Base-by-base conservation (phyloP, 2,888 invertebrate species). In the Drosophila limbata region DNA sequence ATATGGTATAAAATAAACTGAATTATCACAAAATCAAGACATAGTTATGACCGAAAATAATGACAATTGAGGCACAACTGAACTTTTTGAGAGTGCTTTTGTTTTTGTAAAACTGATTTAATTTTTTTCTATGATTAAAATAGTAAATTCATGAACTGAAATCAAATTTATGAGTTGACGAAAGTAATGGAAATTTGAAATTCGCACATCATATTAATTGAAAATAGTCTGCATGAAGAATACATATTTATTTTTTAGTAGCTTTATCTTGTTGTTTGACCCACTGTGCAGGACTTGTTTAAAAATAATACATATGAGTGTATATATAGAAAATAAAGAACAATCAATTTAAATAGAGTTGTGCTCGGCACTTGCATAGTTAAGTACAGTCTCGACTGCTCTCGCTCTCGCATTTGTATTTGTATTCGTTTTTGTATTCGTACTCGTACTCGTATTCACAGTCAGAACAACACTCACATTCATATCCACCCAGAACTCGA, bases 341-440 rank as follows among this genome's bases (percentile, higher is more conserved):
- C 72, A 84, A 85, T 87, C 75, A 87, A 82, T 87, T 79, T 65
- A 75, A 87, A 87, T 77, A 76, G 77, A 84, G 80, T 75, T 80
- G 59, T 68, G 71, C 65, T 64, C 62, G 62, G 67, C 71, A 80
- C 70, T 77, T 75, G 71, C 71, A 77, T 77, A 72, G 67, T 55
- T 70, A 84, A 87, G 83, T 84, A 84, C 83, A 84, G 83, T 87
- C 66, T 68, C 85, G 82, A 53, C 44, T 66, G 74, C 65, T 69
- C 61, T 69, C 65, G 35, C 42, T 9, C 52, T 21, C 45, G 4
- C 33, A 8, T 48, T 8, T 8, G 28, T 8, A 28, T 2, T 8
- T 8, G 6, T 8, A 28, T 44, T 13, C 39, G 19, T 35, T 37
- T 35, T 21, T 4, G 21, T 33, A 21, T 37, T 52, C 37, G 21